Base-by-base conservation (phyloP, 1,140 invertebrate species). In the Macrosteles quadrilineatus region DNA sequence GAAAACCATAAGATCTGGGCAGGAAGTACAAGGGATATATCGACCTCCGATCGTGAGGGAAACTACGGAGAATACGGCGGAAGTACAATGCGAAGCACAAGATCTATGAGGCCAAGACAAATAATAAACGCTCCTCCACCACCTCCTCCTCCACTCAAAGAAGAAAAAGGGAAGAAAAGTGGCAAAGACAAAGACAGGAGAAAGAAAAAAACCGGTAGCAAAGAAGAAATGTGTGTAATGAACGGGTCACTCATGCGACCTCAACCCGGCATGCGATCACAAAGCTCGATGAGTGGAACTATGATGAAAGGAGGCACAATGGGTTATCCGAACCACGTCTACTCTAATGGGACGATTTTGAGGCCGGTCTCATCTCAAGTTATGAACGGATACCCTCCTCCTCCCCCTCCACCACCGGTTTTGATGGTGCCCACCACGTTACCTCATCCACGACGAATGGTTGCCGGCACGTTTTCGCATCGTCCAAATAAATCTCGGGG, bases 1-100 rank as follows among this genome's bases (percentile, higher is more conserved):
- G 94, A 96, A 78, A 97, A 96, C 76, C 94, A 96, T 78, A 97
- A 97, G 80, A 91, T 96, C 1, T 96, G 94, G 94, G 90, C 90
- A 0, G 89, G 90, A 9, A 75, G 75, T 55, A 90, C 89, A 45
- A 84, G 89, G 67, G 91, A 93, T 71, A 87, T 91, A 59, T 77
- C 89, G 6, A 88, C 90, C 69, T 87, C 81, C 29, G 83, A 77
- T 23, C 86, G 69, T 59, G 80, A 88, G 74, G 84, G 83, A 50
- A 83, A 86, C 57, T 93, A 94, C 75, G 90, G 92, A 36, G 86
- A 92, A 63, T 90, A 88, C 71, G 84, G 85, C 2, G 86, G 84
- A 0, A 87, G 90, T 21, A 91, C 93, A 21, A 85, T 93, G 73
- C 75, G 80, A 6, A 82, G 81, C 47, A 85, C 89, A 9, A 86